A percentile compares a stretch with the other conserved stretches of the same genome.
Conservation (phyloP, 2,113 vertebrate genomes). For the Actenoides lindsayi region DNA sequence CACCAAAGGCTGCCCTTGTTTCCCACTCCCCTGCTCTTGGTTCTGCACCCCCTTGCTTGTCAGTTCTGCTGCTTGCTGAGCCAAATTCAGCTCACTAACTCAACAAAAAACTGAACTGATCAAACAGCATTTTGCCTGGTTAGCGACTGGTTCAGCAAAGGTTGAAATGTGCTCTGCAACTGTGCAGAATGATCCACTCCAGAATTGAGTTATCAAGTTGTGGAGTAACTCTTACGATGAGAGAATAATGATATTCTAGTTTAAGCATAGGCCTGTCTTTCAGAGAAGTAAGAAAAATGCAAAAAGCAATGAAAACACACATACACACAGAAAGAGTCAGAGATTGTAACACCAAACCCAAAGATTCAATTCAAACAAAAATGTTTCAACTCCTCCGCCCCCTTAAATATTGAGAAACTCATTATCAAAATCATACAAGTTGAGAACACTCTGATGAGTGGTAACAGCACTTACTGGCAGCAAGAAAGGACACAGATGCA, state of each 20-base stretch:
- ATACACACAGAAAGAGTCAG: background rate
- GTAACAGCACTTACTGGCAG: background rate
- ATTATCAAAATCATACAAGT: background rate
- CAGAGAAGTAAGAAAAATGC: background rate
- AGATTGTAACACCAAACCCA: background rate
- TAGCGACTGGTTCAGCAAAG: background rate
- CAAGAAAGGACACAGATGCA: background rate
- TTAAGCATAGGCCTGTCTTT: background rate
- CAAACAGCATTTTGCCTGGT: background rate
- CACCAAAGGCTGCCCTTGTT: background rate
- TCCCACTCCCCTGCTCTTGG: background rate
- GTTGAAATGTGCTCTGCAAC: background rate
- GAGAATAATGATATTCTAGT: background rate
- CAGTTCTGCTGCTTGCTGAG: background rate
- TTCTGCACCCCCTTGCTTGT: background rate
- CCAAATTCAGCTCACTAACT: background rate
- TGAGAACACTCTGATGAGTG: background rate
- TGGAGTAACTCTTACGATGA: background rate
- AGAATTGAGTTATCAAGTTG: background rate
- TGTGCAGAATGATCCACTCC: background rate
- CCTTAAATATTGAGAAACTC: background rate
- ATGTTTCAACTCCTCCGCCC: accelerated
- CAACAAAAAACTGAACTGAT: background rate
- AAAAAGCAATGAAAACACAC: background rate
- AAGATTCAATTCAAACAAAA: background rate